A percentile compares a stretch with the other conserved stretches of the same genome.
Evolutionary conservation across 2,113 vertebrate species (phyloP).

Genomic region (Cyphotilapia sp.): DNA sequence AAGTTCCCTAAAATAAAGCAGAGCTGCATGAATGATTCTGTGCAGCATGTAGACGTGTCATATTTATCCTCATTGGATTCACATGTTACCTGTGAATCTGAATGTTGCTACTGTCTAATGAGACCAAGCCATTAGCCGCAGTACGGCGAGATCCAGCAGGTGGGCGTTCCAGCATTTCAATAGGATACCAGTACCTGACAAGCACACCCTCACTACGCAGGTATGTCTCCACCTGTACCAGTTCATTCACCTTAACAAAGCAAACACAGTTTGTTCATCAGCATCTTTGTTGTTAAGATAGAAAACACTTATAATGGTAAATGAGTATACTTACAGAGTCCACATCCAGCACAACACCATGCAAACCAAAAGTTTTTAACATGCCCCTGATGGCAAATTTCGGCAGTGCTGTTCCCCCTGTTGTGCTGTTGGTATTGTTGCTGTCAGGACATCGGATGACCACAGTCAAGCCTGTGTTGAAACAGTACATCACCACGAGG

Average conservation of each 20-base stretch:
- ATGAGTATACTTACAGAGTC: conserved; percentile 81
- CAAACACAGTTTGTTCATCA: neutral
- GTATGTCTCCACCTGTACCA: conserved; percentile 96
- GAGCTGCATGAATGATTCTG: neutral
- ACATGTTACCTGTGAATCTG: conserved; percentile 89
- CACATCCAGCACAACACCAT: conserved; percentile 93
- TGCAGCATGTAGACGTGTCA: neutral
- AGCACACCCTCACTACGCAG: conserved; percentile 92
- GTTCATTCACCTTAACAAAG: conserved; percentile 82
- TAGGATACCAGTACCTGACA: conserved; percentile 97
- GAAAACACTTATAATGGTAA: neutral
- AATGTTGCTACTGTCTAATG: conserved; percentile 93
- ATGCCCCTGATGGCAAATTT: conserved; percentile 97
- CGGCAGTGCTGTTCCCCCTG: conserved; percentile 87
- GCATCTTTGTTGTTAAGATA: neutral
- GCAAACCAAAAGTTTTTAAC: conserved; percentile 94
- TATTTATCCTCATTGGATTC: neutral
- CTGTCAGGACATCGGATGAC: conserved; percentile 93
- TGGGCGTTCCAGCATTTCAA: conserved; percentile 93
- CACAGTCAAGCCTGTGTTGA: conserved; percentile 83
- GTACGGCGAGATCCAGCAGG: conserved; percentile 91
- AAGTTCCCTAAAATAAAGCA: conserved; percentile 79
- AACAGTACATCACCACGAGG: neutral
- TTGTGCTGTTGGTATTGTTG: conserved; percentile 85
- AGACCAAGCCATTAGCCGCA: conserved; percentile 90